Conservation (phyloP, 1,140 invertebrate species). For the Caenorhabditis brenneri region DNA sequence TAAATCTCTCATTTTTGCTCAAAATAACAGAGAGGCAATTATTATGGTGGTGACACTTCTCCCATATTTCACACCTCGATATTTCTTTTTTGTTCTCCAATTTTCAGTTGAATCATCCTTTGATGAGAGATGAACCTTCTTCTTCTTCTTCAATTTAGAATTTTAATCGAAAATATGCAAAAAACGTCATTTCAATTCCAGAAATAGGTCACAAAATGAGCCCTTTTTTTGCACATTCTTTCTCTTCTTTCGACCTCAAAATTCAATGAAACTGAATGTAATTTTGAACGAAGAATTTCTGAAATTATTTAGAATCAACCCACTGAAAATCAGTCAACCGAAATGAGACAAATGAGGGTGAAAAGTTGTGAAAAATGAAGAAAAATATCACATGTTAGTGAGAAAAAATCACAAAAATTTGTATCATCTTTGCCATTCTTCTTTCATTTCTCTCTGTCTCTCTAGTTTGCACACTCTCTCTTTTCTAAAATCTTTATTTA, state of each 20-base stretch:
- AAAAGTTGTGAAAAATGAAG: not conserved
- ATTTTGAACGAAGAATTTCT: too few relatives aligned
- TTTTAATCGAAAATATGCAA: constrained; percentile 1
- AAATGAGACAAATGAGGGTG: not conserved
- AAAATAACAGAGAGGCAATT: not conserved
- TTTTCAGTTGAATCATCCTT: not conserved
- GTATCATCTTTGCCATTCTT: not conserved
- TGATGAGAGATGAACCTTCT: not conserved
- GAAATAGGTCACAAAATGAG: not conserved
- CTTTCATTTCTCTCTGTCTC: not conserved
- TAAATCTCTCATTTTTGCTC: not conserved
- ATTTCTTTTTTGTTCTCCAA: not conserved
- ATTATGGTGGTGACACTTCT: not conserved
- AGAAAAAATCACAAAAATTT: constrained; percentile 17
- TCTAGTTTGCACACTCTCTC: not conserved
- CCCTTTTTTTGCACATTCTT: not conserved
- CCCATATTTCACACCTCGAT: not conserved
- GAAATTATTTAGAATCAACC: too few relatives aligned
- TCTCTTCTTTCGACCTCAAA: not conserved
- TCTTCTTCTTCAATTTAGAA: not conserved
- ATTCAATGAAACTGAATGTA: constrained; percentile 14
- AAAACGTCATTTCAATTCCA: not conserved
- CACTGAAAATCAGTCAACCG: not conserved
- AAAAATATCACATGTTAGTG: too few relatives aligned
- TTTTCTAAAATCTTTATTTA: constrained; percentile 15